Evolutionary conservation across 2,113 vertebrate genomes (phyloP).

Genomic region (Heloderma charlesbogerti): DNA sequence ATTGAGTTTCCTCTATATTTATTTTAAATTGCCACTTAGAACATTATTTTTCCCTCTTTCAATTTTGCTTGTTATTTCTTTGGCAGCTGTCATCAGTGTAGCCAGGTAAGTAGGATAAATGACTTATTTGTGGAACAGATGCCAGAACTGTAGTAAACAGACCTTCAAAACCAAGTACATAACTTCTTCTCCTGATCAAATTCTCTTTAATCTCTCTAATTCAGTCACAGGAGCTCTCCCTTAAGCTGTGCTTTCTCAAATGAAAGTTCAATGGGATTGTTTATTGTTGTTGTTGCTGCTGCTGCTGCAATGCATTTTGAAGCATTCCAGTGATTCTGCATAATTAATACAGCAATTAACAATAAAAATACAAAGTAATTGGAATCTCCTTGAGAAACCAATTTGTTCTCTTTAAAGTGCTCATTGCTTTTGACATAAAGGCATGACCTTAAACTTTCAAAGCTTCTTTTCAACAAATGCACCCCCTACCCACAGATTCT

Average conservation of each 20-base stretch:
- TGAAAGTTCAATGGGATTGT: slow-evolving; percentile 44
- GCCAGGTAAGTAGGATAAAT: slow-evolving; percentile 10
- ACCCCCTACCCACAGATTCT: neutral
- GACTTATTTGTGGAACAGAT: slow-evolving; percentile 27
- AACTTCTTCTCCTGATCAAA: neutral
- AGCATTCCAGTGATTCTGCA: slow-evolving; percentile 53
- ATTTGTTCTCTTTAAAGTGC: slow-evolving; percentile 67
- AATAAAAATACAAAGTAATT: slow-evolving; percentile 61
- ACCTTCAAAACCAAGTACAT: slow-evolving; percentile 41
- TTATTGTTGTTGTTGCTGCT: slow-evolving; percentile 2
- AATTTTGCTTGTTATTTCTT: slow-evolving; percentile 7
- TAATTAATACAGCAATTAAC: slow-evolving; percentile 76
- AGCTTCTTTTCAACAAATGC: slow-evolving; percentile 58
- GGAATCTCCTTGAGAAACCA: slow-evolving; percentile 67
- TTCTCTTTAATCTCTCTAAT: slow-evolving; percentile 47
- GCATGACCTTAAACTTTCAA: slow-evolving; percentile 67
- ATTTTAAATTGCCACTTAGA: slow-evolving; percentile 26
- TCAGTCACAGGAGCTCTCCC: slow-evolving; percentile 27
- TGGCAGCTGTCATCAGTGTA: neutral
- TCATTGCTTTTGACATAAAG: slow-evolving; percentile 68
- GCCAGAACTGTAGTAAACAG: neutral
- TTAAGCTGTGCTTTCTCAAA: slow-evolving; percentile 44
- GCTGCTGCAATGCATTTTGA: slow-evolving; percentile 46
- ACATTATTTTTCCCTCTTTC: neutral
- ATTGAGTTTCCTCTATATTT: neutral